Conservation (phyloP, 2,888 invertebrate species). For the Drosophila nr. medialis region DNA sequence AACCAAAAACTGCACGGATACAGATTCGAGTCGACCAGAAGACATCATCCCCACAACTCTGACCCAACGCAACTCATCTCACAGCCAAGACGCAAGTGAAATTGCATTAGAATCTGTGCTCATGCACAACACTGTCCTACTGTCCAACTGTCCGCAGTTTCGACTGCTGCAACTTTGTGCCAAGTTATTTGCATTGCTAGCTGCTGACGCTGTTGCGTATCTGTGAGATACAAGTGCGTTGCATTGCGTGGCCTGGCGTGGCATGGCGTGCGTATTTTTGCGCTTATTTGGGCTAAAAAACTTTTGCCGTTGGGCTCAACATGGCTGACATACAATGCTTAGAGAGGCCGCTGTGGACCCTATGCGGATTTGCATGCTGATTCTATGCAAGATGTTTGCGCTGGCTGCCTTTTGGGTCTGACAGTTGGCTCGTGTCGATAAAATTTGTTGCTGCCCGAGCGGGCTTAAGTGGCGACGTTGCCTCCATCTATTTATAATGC, state of each 20-base stretch:
- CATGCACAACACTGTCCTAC: conserved; percentile 59
- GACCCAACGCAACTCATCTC: conserved; percentile 24
- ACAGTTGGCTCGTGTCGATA: conserved; percentile 80
- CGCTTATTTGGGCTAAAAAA: conserved; percentile 80
- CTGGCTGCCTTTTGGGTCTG: conserved; percentile 50
- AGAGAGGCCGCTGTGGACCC: conserved; percentile 42
- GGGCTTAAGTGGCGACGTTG: conserved; percentile 65
- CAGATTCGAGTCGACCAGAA: conserved; percentile 29
- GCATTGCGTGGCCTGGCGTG: conserved; percentile 17
- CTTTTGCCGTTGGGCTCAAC: conserved; percentile 63
- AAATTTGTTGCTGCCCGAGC: conserved; percentile 63
- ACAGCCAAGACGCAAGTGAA: conserved; percentile 46
- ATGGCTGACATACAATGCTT: conserved; percentile 74
- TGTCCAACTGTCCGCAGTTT: conserved; percentile 13
- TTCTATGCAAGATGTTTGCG: conserved; percentile 26
- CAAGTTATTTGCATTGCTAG: conserved; percentile 76
- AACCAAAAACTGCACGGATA: conserved; percentile 59
- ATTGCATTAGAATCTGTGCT: conserved; percentile 76
- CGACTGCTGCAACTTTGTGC: conserved; percentile 59
- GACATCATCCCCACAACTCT: conserved; percentile 14
- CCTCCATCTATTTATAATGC: conserved; percentile 65
- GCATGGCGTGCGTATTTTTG: conserved; percentile 67
- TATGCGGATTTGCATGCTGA: conserved; percentile 48
- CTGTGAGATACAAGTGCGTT: conserved; percentile 59
- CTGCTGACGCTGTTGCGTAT: conserved; percentile 42